Conservation (phyloP, 2,888 invertebrate species). For the Tipula helvola region DNA sequence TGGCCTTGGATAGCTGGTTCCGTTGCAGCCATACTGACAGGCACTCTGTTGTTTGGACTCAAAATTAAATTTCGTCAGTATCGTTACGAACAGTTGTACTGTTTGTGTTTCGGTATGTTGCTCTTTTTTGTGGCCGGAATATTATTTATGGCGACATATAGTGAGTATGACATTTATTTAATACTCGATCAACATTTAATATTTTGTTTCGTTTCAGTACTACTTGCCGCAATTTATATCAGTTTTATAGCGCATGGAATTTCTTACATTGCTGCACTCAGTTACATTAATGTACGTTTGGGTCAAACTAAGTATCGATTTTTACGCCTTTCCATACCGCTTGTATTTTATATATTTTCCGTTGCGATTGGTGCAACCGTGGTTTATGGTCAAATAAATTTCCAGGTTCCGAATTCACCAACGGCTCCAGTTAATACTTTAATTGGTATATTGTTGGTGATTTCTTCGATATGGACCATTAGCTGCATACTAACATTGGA, state of each 20-base stretch:
- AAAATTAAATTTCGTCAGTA: background rate
- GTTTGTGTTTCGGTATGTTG: background rate
- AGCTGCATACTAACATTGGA: background rate
- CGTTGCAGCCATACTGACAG: background rate
- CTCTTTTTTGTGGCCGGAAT: background rate
- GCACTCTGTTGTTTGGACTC: background rate
- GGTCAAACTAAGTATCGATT: slow-evolving; percentile 6
- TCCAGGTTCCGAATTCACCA: background rate
- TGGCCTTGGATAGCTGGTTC: background rate
- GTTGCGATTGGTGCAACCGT: slow-evolving; percentile 5
- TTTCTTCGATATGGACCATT: background rate
- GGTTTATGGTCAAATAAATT: background rate
- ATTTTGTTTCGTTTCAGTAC: background rate
- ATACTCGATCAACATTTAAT: background rate
- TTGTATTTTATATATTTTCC: slow-evolving; percentile 7
- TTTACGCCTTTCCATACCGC: background rate
- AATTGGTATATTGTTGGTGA: background rate
- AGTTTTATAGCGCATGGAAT: slow-evolving; percentile 11
- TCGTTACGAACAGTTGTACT: background rate
- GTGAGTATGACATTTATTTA: background rate
- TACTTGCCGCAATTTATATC: slow-evolving; percentile 9
- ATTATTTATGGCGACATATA: background rate
- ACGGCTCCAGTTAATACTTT: background rate
- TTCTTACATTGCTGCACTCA: slow-evolving; percentile 10
- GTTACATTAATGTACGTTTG: slow-evolving; percentile 6